Conservation (phyloP, 1,140 invertebrate genomes). For the Dendrolimus punctatus region DNA sequence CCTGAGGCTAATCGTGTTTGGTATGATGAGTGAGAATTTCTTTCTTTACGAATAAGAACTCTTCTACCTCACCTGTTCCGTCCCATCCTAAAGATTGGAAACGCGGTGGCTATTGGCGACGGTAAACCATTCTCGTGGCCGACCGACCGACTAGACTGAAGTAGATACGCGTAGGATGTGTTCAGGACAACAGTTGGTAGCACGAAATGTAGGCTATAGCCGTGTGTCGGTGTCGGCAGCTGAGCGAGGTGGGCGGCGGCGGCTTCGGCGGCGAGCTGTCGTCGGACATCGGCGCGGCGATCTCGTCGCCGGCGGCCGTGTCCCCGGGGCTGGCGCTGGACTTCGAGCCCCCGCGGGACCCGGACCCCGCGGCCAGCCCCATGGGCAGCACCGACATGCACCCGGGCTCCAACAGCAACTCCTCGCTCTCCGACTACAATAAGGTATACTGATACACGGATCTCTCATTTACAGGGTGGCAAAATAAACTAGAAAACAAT, state of each 20-base stretch:
- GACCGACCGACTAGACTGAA: no score
- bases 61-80: no score
- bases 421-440: conserved; percentile 55
- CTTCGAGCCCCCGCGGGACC: conserved; percentile 79
- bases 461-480: no score
- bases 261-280: conserved; percentile 83
- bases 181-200: no score
- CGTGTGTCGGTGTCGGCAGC: conserved; percentile 20
- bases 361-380: conserved; percentile 35
- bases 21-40: no score
- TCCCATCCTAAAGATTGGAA: no score
- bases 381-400: conserved; percentile 54
- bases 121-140: no score
- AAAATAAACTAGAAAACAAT: no score
- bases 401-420: conserved; percentile 45
- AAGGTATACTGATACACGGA: conserved; percentile 24
- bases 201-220: conserved; percentile 8
- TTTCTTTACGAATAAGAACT: no score
- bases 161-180: no score
- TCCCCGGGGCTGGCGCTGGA: conserved; percentile 82
- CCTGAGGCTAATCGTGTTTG: no score
- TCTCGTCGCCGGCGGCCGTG: conserved; percentile 78
- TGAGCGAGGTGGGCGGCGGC: conserved; percentile 74
- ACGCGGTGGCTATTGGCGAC: no score
- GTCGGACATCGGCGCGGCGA: conserved; percentile 83